Evolutionary conservation across 2,888 invertebrate genomes (phyloP), one percentile per base, ranked within the genome.

Genomic region (Nemoura dubitans): DNA sequence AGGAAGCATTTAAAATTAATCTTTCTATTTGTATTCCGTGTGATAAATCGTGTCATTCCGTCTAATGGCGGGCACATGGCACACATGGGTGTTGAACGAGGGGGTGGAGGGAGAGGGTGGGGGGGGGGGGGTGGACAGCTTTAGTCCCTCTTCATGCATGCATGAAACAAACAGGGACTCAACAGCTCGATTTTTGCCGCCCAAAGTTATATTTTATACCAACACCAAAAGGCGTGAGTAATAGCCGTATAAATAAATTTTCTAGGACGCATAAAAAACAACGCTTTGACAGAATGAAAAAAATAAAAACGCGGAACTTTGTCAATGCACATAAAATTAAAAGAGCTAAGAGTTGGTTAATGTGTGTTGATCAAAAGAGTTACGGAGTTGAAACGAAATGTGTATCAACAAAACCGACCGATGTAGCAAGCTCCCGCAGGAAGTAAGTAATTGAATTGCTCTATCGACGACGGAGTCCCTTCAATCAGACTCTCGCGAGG

Each of bases 201-300:
- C 27, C 82, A 26, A 29, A 36, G 30, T n/a, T 29, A n/a, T 82
- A 25, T 29, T 28, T 82, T 30, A n/a, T 29, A 28, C 82, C 36
- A 36, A 26, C n/a, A 30, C 82, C 36, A 30, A 82, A 82, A 36
- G 36, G 28, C 83, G 25, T 43, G 83, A 83, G 43, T 42, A 43
- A 83, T 83, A 25, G 76, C 59, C 27, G 28, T 84, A 84, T 84
- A 84, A 84, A 84, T 84, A 84, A 84, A 43, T 76, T 59, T 29
- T 28, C 84, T 26, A 76, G 76, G 84, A 84, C 84, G 76, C 1
- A 28, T n/a, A 29, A 84, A 78, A 84, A 76, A 83, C 42, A 26
- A 84, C 28, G 59, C 84, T 84, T 26, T 26, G 26, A 26, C 26
- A 28, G 21, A 59, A 43, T 16, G 28, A 28, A 76, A 36, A 43